Percentiles rank a stretch among this genome's conserved stretches.
Conservation (phyloP, 1,140 invertebrate species). For the Macrotrachela quadricornifera region DNA sequence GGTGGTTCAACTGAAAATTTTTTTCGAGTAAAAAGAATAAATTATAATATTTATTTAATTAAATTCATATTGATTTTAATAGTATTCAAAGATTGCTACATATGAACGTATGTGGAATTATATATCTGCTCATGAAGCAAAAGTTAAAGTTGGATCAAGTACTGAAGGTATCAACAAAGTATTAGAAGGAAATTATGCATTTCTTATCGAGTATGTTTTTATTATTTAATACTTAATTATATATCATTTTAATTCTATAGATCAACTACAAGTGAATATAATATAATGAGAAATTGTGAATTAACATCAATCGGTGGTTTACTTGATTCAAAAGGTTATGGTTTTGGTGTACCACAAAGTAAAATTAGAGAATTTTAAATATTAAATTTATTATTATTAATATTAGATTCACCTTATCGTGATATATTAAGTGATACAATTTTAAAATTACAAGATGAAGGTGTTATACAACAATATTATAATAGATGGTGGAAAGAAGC, state of each 20-base stretch:
- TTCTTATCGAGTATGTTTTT: conserved; percentile 47
- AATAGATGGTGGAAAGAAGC: conserved; percentile 68
- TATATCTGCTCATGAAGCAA: conserved; percentile 43
- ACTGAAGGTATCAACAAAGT: conserved; percentile 19
- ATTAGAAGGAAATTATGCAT: conserved; percentile 22
- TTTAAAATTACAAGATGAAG: conserved; percentile 78
- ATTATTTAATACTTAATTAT: conserved; percentile 52
- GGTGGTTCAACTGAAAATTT: conserved; percentile 9
- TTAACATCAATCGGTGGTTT: conserved; percentile 45
- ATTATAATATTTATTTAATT: background rate
- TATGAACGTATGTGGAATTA: conserved; percentile 85
- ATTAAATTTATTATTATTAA: too few species aligned
- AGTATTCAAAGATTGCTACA: conserved; percentile 62
- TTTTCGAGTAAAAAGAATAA: conserved; percentile 9
- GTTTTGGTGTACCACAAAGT: conserved; percentile 42
- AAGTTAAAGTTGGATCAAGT: conserved; percentile 15
- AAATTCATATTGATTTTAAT: conserved; percentile 10
- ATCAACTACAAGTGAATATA: conserved; percentile 27
- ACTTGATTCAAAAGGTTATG: conserved; percentile 55
- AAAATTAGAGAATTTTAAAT: too few species aligned
- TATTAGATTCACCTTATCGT: conserved; percentile 55
- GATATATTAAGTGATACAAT: conserved; percentile 84
- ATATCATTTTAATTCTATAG: too few species aligned
- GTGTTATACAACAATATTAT: conserved; percentile 70
- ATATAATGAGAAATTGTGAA: conserved; percentile 23